Base-by-base conservation (phyloP, 1,140 invertebrate genomes). In the Phenacoccus solenopsis region DNA sequence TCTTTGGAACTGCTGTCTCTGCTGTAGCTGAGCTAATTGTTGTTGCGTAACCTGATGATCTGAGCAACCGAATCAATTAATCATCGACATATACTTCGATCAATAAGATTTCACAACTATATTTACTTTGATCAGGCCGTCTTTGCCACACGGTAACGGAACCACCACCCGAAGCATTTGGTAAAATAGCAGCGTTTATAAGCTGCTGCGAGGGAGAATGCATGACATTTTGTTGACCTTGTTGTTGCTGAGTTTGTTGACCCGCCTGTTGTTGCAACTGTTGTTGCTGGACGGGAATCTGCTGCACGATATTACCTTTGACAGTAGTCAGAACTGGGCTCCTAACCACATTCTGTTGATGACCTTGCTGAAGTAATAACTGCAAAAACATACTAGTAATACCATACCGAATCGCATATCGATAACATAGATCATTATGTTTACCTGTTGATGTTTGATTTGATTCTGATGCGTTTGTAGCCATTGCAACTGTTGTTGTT, bases 1-100 rank as follows among this genome's bases (percentile, higher is more conserved):
- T 59, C 61, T 22, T 74, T 70, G 69, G 16, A 59, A 22, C n/a
- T 70, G 69, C 20, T 70, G 59, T 24, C 59, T 67, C 24, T 67
- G 67, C 28, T 68, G 67, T 9, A 68, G 2, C 10, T 28, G 30
- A 30, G 20, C 28, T 16, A 64, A 64, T 16, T 64, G 59, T 20
- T 64, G 59, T 25, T 9, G 21, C 21, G 59, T 64, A 22, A 64
- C 25, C 25, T 10, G 59, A 27, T 64, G 59, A 24, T 24, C 59
- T 64, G 25, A 16, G n/a, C 9, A 10, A 5, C 4, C 9, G 59
- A 27, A 64, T 25, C 10, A 3, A 25, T 64, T 24, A 25, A 5
- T 5, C 59, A 64, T 10, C 59, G 25, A 38, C n/a, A 38, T 4
- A 9, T 64, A 5, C 25, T 24, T 59, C 4, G 5, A 32, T 20